These are phyloP conservation scores for Choristoneura rosaceana DNA, from an alignment of 2,888 invertebrate genomes.

Conservation along the genomic window DNA sequence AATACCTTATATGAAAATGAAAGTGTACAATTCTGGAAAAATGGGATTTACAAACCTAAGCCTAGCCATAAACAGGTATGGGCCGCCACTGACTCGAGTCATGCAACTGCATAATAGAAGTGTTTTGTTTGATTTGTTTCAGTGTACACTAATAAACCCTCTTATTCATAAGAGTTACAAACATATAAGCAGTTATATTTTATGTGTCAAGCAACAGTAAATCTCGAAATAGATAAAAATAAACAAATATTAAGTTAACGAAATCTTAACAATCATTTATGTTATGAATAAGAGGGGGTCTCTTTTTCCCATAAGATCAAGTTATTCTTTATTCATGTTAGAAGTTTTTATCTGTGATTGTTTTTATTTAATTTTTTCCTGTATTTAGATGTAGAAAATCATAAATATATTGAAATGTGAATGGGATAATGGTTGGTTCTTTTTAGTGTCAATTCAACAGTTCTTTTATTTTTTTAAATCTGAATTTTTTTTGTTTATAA, in stretches of 20 bases:
- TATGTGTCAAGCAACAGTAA: no score
- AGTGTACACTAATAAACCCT: slow-evolving; percentile 18
- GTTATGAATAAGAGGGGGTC: no score
- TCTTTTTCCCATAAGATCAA: slow-evolving; percentile 30
- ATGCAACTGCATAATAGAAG: slow-evolving; percentile 12
- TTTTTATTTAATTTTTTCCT: slow-evolving; percentile 38
- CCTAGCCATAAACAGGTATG: background rate
- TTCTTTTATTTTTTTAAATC: background rate
- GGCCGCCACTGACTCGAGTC: background rate
- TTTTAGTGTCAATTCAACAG: slow-evolving; percentile 4
- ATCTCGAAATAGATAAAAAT: no score
- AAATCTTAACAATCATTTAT: no score
- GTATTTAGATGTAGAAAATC: slow-evolving; percentile 39
- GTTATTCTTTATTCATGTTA: slow-evolving; percentile 20
- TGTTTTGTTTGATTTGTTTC: slow-evolving; percentile 15
- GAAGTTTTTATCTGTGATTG: slow-evolving; percentile 41
- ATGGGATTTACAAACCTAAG: no score
- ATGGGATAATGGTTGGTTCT: slow-evolving; percentile 18
- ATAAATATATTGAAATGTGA: slow-evolving; percentile 35
- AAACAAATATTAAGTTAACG: no score
- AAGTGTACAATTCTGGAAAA: no score
- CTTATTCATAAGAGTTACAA: no score
- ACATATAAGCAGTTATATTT: no score
- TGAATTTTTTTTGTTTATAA: slow-evolving; percentile 24
- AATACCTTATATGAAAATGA: no score